Percentiles rank a stretch among this genome's conserved stretches.
Conservation (phyloP, 2,113 vertebrate genomes). For the Nibea coibor region DNA sequence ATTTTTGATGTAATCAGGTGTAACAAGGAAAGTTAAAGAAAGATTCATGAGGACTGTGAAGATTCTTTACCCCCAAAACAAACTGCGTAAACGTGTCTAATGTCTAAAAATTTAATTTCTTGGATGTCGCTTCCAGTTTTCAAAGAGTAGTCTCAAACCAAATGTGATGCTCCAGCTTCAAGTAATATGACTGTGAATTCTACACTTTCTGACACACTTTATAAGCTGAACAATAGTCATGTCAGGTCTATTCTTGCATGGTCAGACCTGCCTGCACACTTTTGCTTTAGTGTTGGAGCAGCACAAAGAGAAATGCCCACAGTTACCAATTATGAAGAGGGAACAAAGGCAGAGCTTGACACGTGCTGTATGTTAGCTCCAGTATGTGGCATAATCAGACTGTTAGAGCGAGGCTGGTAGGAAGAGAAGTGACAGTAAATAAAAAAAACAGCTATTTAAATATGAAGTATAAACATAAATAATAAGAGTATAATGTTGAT, state of each 20-base stretch:
- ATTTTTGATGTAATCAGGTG: background rate
- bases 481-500: background rate
- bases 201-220: background rate
- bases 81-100: background rate
- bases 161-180: background rate
- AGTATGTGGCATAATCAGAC: background rate
- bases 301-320: background rate
- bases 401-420: background rate
- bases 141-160: background rate
- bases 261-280: background rate
- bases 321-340: background rate
- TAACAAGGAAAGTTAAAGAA: background rate
- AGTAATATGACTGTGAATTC: background rate
- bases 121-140: background rate
- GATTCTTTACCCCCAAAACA: background rate
- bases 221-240: background rate
- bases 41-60: background rate
- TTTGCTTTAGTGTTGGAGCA: background rate
- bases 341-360: conserved; percentile 3
- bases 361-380: background rate
- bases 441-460: background rate
- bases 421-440: background rate
- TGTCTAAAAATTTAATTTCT: background rate
- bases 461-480: conserved; percentile 11
- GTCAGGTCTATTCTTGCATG: background rate